A percentile compares a stretch with the other conserved stretches of the same genome.
phyloP scores from a whole-genome alignment of 2,113 vertebrate species.

The Heptranchias perlo region DNA sequence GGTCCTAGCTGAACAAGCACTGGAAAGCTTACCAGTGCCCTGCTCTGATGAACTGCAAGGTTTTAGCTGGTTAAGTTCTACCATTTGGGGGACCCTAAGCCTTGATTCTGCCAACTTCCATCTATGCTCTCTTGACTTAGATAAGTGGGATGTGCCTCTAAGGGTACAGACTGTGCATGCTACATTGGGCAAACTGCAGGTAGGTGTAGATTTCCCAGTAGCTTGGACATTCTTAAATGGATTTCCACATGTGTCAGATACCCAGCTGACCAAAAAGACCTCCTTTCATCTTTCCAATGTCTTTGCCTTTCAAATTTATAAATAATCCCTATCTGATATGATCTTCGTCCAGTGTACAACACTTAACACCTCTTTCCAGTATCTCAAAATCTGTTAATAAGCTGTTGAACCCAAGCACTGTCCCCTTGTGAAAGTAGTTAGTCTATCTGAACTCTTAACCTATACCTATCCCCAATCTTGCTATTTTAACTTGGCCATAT shows the following conservation, averaged over 20 bases:
- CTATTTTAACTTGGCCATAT: not conserved
- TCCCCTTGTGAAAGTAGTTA: not conserved
- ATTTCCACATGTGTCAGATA: not conserved
- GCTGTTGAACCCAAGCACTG: not conserved
- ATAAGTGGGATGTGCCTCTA: no score
- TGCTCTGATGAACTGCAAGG: not conserved
- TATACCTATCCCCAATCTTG: not conserved
- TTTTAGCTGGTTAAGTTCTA: not conserved
- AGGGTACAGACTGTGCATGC: no score
- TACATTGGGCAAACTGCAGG: not conserved
- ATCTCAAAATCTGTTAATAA: not conserved
- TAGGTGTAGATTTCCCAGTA: not conserved
- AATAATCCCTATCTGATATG: no score
- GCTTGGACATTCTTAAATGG: not conserved
- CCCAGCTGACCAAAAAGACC: not conserved
- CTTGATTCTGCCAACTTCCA: no score
- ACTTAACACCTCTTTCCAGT: not conserved
- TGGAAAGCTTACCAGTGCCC: not conserved
- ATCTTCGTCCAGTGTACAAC: not conserved
- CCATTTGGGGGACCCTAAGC: not conserved
- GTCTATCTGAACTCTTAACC: not conserved
- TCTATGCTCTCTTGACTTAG: no score
- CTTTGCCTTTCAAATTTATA: not conserved
- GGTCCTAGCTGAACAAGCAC: not conserved
- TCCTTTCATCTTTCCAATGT: not conserved